Evolutionary conservation across 2,113 vertebrate species (phyloP).

Genomic region (Vulpes vulpes): DNA sequence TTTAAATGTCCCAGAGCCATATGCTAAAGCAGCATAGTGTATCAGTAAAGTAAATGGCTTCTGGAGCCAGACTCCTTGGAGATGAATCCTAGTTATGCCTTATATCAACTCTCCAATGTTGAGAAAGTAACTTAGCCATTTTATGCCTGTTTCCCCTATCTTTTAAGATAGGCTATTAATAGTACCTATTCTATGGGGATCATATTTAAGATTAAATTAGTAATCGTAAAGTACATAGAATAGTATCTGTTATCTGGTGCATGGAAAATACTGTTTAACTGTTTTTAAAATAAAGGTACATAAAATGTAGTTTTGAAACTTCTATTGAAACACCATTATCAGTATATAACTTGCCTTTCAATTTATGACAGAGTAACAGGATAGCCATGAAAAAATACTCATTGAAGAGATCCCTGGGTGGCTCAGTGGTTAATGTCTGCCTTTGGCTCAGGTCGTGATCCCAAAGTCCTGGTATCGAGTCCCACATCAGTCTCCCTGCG

Average conservation of each 20-base stretch:
- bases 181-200: background rate
- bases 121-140: background rate
- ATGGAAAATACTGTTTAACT: background rate
- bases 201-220: background rate
- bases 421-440: too few species aligned
- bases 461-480: too few species aligned
- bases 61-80: background rate
- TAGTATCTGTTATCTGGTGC: background rate
- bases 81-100: background rate
- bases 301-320: background rate
- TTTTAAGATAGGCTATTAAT: background rate
- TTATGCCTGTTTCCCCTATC: background rate
- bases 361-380: background rate
- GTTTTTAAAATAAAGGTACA: background rate
- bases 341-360: background rate
- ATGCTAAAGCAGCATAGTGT: background rate
- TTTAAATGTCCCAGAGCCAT: background rate
- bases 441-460: too few species aligned
- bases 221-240: background rate
- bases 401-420: too few species aligned
- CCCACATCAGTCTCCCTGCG: too few species aligned
- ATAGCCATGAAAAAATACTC: background rate
- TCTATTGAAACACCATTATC: background rate
- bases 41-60: background rate
- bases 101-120: background rate